Base-by-base conservation (phyloP, 2,797 vertebrate species). In the Chaetophractus vellerosus region DNA sequence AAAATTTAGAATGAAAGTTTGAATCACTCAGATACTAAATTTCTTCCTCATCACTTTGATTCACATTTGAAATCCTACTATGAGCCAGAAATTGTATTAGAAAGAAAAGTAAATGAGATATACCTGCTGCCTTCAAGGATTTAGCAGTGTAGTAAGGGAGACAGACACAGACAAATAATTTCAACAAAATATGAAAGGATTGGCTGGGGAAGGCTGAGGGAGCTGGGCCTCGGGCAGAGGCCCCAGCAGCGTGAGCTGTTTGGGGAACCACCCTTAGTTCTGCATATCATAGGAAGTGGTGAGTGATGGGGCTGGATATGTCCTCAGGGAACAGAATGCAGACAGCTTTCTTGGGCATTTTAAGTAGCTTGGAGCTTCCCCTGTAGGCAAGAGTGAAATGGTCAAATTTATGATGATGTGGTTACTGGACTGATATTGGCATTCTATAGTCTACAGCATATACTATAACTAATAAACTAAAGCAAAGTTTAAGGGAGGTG, bases 101-200 rank as follows among this genome's bases (percentile, higher is more conserved):
- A 88, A 93, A 85, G 23, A 86, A 79, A 92, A 94, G 88, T 68
- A 80, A 90, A 63, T 84, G 50, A 90, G 76, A 72, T n/a, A 14
- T 6, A 69, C 82, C 72, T 66, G 59, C 52, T 84, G 33, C 71
- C 18, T 81, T 90, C 69, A 88, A 85, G 82, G 72, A 95, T 23
- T 31, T 79, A 38, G 36, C 41, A 24, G 2, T 69, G 48, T 81
- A 55, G 36, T 6, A 85, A 72, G 26, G 26, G 14, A 80, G 61
- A 76, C 24, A 80, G 88, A 69, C 33, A 82, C 2, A 59, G 15
- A 80, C n/a, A 69, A 23, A 76, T 19, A 28, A 80, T 23, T 69
- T 82, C 28, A 59, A 21, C 41, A 31, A 90, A 48, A 26, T 1
- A 4, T 63, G 48, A 90, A 45, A 55, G 41, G 38, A 26, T 21